Evolutionary conservation across 2,888 invertebrate species (phyloP).

Genomic region (Hydropsyche betteni): DNA sequence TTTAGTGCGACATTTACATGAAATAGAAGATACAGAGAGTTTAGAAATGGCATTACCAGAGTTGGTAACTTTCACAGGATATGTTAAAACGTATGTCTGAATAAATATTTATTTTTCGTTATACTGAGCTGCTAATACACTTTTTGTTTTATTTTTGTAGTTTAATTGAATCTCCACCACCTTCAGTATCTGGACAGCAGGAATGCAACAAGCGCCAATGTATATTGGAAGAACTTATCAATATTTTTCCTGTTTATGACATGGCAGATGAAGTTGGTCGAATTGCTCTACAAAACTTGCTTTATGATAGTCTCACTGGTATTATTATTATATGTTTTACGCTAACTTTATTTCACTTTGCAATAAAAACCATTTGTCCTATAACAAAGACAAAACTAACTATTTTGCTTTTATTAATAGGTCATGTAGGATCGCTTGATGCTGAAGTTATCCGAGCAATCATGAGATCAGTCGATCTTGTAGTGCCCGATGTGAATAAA

Average conservation of each 20-base stretch:
- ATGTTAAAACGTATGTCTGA: constrained; percentile 72
- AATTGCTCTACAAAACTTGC: constrained; percentile 58
- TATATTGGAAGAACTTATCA: constrained; percentile 67
- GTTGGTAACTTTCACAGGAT: constrained; percentile 75
- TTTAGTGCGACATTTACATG: constrained; percentile 62
- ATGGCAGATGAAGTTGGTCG: constrained; percentile 68
- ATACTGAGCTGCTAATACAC: constrained; percentile 34
- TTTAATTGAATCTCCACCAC: constrained; percentile 63
- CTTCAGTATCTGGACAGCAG: constrained; percentile 58
- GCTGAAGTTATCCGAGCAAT: constrained; percentile 61
- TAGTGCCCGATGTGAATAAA: constrained; percentile 59
- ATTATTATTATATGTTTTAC: not conserved
- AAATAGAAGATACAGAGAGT: constrained; percentile 65
- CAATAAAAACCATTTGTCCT: not conserved
- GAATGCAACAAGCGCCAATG: constrained; percentile 65
- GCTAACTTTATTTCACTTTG: not conserved
- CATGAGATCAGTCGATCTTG: constrained; percentile 60
- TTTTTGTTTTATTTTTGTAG: constrained; percentile 53
- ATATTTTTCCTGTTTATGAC: constrained; percentile 67
- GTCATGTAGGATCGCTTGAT: constrained; percentile 60
- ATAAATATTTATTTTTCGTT: constrained; percentile 38
- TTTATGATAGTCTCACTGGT: constrained; percentile 61
- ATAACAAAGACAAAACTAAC: not conserved
- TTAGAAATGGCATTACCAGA: constrained; percentile 75
- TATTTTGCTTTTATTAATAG: constrained; percentile 53